Conservation (phyloP, 2,797 vertebrate genomes). For the Microctenopoma stevenorrisi region DNA sequence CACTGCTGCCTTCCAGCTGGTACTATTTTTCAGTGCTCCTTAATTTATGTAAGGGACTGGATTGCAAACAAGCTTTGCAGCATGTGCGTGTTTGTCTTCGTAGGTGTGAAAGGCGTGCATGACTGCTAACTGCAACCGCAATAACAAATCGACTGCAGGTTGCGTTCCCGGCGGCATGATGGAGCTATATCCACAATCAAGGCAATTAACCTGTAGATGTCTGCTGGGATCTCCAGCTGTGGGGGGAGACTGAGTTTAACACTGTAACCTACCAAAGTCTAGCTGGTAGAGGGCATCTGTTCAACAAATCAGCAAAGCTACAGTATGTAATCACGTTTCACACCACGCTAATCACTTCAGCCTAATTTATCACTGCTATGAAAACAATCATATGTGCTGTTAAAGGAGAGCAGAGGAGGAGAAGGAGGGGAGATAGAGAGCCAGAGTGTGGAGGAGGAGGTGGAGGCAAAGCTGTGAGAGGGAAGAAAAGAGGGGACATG, state of each 20-base stretch:
- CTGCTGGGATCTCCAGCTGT: constrained; percentile 78
- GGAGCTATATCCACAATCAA: constrained; percentile 78
- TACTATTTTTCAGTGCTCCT: constrained; percentile 18
- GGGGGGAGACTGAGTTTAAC: constrained; percentile 68
- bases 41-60: constrained; percentile 23
- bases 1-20: constrained; percentile 31
- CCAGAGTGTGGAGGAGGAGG: constrained; percentile 16
- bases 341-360: constrained; percentile 85
- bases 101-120: background rate
- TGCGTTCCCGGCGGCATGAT: constrained; percentile 59
- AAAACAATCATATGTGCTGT: constrained; percentile 73
- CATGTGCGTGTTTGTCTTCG: background rate
- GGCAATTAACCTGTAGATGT: constrained; percentile 83
- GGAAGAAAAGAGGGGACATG: constrained; percentile 22
- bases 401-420: constrained; percentile 47
- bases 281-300: constrained; percentile 83
- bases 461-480: constrained; percentile 17
- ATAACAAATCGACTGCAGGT: constrained; percentile 66
- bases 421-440: constrained; percentile 13
- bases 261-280: constrained; percentile 72
- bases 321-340: constrained; percentile 84
- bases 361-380: constrained; percentile 81
- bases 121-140: constrained; percentile 42
- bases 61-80: constrained; percentile 26
- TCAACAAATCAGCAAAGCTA: constrained; percentile 82